Base-by-base conservation (phyloP, 2,797 vertebrate species). In the Acropternis orthonyx region DNA sequence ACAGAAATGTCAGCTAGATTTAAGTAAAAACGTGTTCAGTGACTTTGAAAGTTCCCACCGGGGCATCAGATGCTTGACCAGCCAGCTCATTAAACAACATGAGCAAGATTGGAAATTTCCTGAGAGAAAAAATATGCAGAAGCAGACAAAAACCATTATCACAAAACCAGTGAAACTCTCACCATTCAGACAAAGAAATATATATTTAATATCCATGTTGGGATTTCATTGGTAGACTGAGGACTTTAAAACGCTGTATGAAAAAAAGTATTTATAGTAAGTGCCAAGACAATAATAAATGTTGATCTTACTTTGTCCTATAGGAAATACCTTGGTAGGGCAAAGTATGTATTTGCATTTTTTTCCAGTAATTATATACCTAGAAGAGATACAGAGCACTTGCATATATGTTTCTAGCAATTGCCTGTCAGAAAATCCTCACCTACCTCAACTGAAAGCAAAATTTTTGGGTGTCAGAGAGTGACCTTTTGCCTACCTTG, bases 1-100 rank as follows among this genome's bases (percentile, higher is more conserved):
- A 93, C 74, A 96, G 85, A 89, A 97, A 96, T 83, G 93, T 95
- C 95, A 93, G 82, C 82, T 93, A 89, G 61, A 85, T 93, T 97
- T 95, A 96, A 94, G 75, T 48, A 82, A 96, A 97, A 97, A 65
- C 16, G 74, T 94, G 89, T 61, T 97, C 93, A 96, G 44, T 95
- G 92, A 93, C 90, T 95, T 93, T 88, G 93, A 96, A 98, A 94
- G 88, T 95, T 97, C 91, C 86, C 82, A 96, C 51, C 1, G 39
- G 91, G 90, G 76, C 83, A 97, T 95, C 92, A 96, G 86, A 92
- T 94, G 95, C 79, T 91, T 96, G 87, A 95, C 88, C 92, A 85
- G 89, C 56, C 93, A 96, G 88, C 87, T 96, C 92, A 96, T 96
- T 96, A 95, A 97, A 95, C 90, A 96, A 93, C 83, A 93, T 55